These are phyloP conservation scores for Brachypteracias leptosomus DNA, from an alignment of 2,113 vertebrate genomes.

Conservation along the genomic window DNA sequence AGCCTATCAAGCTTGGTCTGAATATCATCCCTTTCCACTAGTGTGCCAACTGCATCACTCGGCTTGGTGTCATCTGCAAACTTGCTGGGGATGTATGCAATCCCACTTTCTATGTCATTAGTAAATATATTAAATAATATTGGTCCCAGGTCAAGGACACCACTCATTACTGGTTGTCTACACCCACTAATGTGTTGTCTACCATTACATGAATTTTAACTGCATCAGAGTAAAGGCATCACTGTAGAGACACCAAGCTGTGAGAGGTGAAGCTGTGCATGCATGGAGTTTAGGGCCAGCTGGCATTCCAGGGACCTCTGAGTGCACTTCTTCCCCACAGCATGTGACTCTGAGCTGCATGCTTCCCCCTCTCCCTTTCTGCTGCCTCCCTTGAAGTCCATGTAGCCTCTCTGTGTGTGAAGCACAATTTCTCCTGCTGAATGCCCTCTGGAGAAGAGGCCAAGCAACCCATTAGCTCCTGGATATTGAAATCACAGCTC, in stretches of 20 bases:
- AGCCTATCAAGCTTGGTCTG: background rate
- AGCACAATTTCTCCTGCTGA: background rate
- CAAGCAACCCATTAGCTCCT: background rate
- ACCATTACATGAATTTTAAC: background rate
- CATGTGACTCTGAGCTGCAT: background rate
- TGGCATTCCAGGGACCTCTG: background rate
- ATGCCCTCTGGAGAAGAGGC: background rate
- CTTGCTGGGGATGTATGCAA: background rate
- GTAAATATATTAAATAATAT: background rate
- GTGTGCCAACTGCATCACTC: background rate
- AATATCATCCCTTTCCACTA: background rate
- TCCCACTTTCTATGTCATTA: background rate
- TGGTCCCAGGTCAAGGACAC: background rate
- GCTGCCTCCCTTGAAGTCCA: background rate
- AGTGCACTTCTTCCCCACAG: fast-evolving
- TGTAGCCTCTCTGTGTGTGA: background rate
- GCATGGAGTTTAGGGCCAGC: background rate
- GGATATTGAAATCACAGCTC: background rate
- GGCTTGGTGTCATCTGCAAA: background rate
- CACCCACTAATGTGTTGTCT: fast-evolving
- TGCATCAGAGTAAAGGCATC: background rate
- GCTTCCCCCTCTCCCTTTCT: background rate
- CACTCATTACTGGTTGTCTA: background rate
- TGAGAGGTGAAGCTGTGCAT: background rate
- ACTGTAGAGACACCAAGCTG: fast-evolving